Base-by-base conservation (phyloP, 2,888 invertebrate genomes). In the Prenolepis imparis region DNA sequence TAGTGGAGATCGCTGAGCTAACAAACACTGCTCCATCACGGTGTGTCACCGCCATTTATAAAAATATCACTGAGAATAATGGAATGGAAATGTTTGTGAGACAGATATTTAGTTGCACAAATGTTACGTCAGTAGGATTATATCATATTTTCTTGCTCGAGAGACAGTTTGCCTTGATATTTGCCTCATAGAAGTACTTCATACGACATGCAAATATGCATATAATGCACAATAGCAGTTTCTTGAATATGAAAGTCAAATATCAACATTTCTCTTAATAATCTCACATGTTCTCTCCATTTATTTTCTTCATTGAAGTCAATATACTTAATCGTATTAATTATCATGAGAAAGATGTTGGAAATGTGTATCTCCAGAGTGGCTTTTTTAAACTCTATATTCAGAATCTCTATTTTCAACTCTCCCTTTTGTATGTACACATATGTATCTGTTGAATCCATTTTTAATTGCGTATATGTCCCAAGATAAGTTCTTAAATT, bases 21-120 rank as follows among this genome's bases (percentile, higher is more conserved):
- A 57, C 77, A 41, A 57, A 57, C 28, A 32, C 28, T 24, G 57
- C 66, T 15, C 32, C 39, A 52, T 24, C 36, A 6, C 18, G 48
- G 24, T 44, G 24, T 61, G 24, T 24, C 67, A 3, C n/a, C 41
- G 28, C 12, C 63, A 48, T 24, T 66, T 41, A 28, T 15, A 67
- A 77, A 77, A 77, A 77, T 67, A 57, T 77, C 67, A 21, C 55
- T 12, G 39, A 21, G 67, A 28, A 67, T 57, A 77, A 77, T 41
- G 77, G 41, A 3, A 57, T 39, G 66, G 67, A 67, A 67, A 77
- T 41, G 57, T 67, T 77, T 67, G 55, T n/a, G n/a, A 41, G 24
- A 44, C 59, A 59, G 70, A 70, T 80, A 80, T 80, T 80, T 70
- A 80, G 78, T 80, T 36, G 59, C 44, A 36, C 78, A 70, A 77